These are phyloP conservation scores for Tolmerus cingulatus DNA, from an alignment of 2,888 invertebrate genomes.

Conservation along the genomic window DNA sequence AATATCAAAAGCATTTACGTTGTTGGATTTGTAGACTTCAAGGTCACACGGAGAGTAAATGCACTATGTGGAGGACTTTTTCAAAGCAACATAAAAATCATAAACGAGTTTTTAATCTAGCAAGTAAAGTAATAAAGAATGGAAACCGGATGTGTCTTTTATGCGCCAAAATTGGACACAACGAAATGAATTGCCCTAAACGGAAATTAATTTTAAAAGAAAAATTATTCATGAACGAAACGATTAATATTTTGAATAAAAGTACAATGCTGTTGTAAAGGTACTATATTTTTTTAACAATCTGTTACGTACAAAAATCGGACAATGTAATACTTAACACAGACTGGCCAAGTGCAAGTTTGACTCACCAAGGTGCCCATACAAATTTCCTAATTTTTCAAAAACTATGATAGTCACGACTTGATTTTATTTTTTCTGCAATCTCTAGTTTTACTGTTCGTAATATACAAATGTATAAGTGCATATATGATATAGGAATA, in stretches of 20 bases:
- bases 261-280: background rate
- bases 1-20: slow-evolving; percentile 58
- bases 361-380: too few species aligned
- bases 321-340: too few species aligned
- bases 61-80: slow-evolving; percentile 50
- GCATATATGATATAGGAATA: too few species aligned
- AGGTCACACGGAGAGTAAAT: slow-evolving; percentile 59
- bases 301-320: background rate
- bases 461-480: too few species aligned
- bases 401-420: too few species aligned
- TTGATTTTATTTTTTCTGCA: too few species aligned
- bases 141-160: slow-evolving; percentile 1
- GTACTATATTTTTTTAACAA: background rate
- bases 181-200: slow-evolving; percentile 16
- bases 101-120: background rate
- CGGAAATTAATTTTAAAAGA: slow-evolving; percentile 21
- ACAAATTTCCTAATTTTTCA: too few species aligned
- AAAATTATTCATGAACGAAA: background rate
- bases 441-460: too few species aligned
- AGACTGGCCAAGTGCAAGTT: too few species aligned
- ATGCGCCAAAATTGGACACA: slow-evolving; percentile 4
- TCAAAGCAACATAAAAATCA: background rate
- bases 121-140: background rate
- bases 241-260: slow-evolving; percentile 10
- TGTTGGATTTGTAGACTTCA: slow-evolving; percentile 59